Evolutionary conservation across 2,797 vertebrate species (phyloP), one percentile per base, ranked within the genome.

Genomic region (Pygocentrus nattereri): DNA sequence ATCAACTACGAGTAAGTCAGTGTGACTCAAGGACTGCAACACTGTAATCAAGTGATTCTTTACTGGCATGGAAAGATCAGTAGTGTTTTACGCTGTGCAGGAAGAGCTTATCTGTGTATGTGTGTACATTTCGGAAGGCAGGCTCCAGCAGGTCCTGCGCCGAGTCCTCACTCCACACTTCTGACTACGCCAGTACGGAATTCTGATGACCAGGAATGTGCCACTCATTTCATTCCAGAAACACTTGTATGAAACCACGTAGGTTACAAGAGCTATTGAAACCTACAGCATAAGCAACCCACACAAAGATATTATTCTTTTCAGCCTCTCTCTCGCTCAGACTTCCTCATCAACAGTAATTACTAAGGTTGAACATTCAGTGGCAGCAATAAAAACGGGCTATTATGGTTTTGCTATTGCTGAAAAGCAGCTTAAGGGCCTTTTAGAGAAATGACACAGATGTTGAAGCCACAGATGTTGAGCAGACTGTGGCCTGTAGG

Each of bases 131-230:
- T 27, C 21, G 78, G 64, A 13, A 81, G 49, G 21, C 68, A 83
- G 50, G 81, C 56, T 49, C 27, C 58, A 79, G 74, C 82, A 70
- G 47, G 73, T 41, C 78, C 81, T 56, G 65, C 41, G 30, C 62
- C 54, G 25, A 78, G 71, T 74, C 61, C 27, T 56, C 65, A 67
- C 41, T 7, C 18, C 11, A 68, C 30, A 65, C 27, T 52, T 7
- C 62, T 50, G 25, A 72, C 27, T 75, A 54, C 38, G 44, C 74
- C 77, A 72, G 27, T 69, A 50, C 68, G 76, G 56, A 44, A 74
- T 27, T 83, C 76, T 41, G 84, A 58, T 74, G 41, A 77, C 58
- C 67, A 82, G 49, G 50, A 84, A 76, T 76, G 54, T 74, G 67
- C n/a, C 59, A 27, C n/a, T 69, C 41, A 16, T 59, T 19, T 72